phyloP scores from a whole-genome alignment of 2,797 vertebrate genomes.

The Mionectes olivaceus region DNA sequence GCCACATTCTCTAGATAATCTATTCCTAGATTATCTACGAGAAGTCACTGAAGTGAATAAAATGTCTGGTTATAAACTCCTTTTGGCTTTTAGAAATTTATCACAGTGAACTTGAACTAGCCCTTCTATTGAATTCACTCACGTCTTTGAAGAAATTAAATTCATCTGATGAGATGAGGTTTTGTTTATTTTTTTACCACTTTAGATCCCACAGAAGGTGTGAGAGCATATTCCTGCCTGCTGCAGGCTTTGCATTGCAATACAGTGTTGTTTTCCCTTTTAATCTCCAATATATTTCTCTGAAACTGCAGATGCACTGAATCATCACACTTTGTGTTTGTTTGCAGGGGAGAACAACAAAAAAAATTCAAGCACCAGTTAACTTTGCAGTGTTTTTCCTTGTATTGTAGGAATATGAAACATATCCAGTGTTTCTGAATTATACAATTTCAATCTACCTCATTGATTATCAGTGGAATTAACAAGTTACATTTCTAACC shows the following conservation, averaged over 20 bases:
- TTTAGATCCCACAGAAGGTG: neutral
- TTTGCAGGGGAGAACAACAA: neutral
- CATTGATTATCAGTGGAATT: neutral
- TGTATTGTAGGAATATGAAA: neutral
- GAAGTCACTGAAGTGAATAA: neutral
- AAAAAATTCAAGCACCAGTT: neutral
- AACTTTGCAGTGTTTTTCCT: neutral
- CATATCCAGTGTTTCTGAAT: neutral
- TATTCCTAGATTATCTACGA: neutral
- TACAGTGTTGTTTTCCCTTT: neutral
- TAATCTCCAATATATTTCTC: neutral
- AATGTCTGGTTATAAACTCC: neutral
- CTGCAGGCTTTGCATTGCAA: neutral
- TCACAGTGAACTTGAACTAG: neutral
- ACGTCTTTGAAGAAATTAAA: neutral
- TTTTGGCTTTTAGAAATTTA: neutral
- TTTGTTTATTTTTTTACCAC: neutral
- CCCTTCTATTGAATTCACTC: neutral
- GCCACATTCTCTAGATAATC: neutral
- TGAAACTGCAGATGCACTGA: slow-evolving; percentile 28
- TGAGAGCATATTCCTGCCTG: neutral
- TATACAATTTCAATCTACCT: neutral
- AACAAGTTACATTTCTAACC: neutral
- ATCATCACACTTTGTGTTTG: slow-evolving; percentile 24
- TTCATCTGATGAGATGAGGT: neutral